Base-by-base conservation (phyloP, 1,140 invertebrate genomes). In the Cepaea nemoralis region DNA sequence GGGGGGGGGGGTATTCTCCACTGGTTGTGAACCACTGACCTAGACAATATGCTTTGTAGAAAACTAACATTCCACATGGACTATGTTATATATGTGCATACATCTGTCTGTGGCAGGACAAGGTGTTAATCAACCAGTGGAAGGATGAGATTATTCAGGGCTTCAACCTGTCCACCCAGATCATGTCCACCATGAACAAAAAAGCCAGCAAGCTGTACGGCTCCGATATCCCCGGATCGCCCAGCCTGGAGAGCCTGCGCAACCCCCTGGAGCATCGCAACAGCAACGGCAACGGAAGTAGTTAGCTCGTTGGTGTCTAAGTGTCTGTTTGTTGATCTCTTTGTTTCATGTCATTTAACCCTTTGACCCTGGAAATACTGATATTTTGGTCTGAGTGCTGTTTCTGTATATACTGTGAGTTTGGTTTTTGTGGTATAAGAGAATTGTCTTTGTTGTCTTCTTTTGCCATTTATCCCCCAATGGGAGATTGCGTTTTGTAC, bases 141-240 rank as follows among this genome's bases (percentile, higher is more conserved):
- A 91, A 90, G 80, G 91, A 92, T 84, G 91, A 92, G 82, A 91
- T 92, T 35, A 88, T 91, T 48, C 89, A 87, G 83, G 91, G 88
- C 50, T 91, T 90, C 84, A 88, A 89, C 82, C 82, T 88, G 39
- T 91, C 91, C 27, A 85, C 89, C 31, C 87, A 91, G 82, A 91
- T 91, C 71, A 86, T 91, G 86, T 88, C 90, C 70, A 91, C 89
- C 50, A 91, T 92, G 90, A 92, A 91, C 85, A 90, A 89, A 73
- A 92, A 92, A 86, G 91, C 90, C 31, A 89, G 90, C 82, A 91
- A 90, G 83, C 89, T 91, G 84, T 91, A 91, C 79, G 91, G 91
- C 79, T 90, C 91, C 33, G 90, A 89, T 66, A 82, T 90, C 55
- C 84, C 84, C 27, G 87, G 86, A 81, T 87, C 85, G 80, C 86